Conservation (phyloP, 2,797 vertebrate species). For the Trachops cirrhosus region DNA sequence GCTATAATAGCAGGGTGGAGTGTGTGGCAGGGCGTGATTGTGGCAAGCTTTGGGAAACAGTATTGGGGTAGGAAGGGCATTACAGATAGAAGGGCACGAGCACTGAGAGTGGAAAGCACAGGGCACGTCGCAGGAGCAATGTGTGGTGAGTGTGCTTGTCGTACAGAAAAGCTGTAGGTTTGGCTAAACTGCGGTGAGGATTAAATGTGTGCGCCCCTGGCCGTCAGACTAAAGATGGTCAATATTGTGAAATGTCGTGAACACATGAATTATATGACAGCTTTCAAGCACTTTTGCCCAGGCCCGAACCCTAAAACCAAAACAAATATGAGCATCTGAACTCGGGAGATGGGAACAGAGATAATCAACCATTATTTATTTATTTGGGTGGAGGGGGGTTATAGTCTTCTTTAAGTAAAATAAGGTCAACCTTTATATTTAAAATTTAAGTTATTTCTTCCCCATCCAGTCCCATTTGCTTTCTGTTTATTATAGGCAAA, state of each 20-base stretch:
- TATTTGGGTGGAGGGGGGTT: neutral
- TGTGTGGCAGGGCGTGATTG: too few species aligned
- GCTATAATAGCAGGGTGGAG: neutral
- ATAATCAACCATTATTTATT: neutral
- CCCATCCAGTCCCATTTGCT: neutral
- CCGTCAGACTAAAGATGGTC: neutral
- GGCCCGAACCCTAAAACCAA: neutral
- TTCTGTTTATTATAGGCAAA: neutral
- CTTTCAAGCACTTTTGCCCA: neutral
- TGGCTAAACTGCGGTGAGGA: neutral
- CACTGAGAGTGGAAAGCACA: fast-evolving
- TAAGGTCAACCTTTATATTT: neutral
- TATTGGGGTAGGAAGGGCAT: neutral
- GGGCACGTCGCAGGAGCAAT: fast-evolving
- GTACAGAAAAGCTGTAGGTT: neutral
- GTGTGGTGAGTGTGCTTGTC: neutral
- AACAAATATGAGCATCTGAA: neutral
- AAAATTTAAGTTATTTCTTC: neutral
- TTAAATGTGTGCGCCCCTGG: neutral
- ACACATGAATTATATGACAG: neutral
- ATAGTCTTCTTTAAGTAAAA: neutral
- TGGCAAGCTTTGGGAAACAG: neutral
- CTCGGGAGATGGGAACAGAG: neutral
- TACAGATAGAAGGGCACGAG: neutral
- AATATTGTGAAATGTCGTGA: neutral